A percentile compares a stretch with the other conserved stretches of the same genome.
Conservation (phyloP, 1,140 invertebrate genomes). For the Neotoxoptera formosana region DNA sequence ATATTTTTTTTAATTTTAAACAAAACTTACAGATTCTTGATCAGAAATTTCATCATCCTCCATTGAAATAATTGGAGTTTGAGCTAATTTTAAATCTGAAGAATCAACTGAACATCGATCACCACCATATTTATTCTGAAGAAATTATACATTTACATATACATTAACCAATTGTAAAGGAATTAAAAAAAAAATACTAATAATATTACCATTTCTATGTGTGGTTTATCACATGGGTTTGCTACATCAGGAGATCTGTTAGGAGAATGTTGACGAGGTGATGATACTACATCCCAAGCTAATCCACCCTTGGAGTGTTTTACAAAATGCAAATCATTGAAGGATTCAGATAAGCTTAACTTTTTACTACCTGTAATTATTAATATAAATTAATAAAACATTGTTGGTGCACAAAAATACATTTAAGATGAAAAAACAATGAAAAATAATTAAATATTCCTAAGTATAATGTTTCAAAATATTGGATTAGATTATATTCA, state of each 20-base stretch:
- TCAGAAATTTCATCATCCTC: conserved; percentile 93
- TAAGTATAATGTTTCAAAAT: neutral
- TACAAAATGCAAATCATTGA: conserved; percentile 68
- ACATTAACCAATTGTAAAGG: neutral
- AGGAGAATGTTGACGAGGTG: conserved; percentile 52
- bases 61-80: conserved; percentile 82
- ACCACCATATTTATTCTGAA: conserved; percentile 2
- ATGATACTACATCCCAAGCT: conserved; percentile 65
- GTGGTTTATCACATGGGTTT: neutral
- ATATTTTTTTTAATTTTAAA: conserved; percentile 39
- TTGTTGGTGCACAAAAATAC: neutral
- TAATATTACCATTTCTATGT: conserved; percentile 28
- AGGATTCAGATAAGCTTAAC: conserved; percentile 70
- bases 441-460: too few species aligned
- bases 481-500: too few species aligned
- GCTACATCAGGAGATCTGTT: conserved; percentile 34
- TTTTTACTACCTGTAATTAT: conserved; percentile 61
- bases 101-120: conserved; percentile 38
- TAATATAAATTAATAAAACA: neutral
- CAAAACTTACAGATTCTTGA: conserved; percentile 73
- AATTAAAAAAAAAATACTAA: neutral
- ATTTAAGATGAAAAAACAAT: neutral
- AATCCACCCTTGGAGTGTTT: conserved; percentile 63
- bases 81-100: conserved; percentile 53
- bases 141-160: neutral